Base-by-base conservation (phyloP, 2,113 vertebrate species). In the Ptyas mucosa region DNA sequence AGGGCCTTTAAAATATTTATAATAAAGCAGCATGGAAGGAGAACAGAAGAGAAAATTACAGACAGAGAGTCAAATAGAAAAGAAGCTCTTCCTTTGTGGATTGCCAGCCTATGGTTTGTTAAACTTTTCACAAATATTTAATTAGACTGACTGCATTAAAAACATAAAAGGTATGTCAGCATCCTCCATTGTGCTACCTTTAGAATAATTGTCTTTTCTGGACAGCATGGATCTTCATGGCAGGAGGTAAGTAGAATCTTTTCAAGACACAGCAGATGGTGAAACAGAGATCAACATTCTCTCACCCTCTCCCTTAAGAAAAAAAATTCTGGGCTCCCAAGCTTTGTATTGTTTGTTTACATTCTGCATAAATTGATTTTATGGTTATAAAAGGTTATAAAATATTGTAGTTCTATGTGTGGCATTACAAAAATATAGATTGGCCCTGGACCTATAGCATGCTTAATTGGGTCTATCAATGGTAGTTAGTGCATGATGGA, bases 321-420 rank as follows among this genome's bases (percentile, higher is more conserved):
- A 34, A 81, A 81, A 21, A 7, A 8, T 15, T 10, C 10, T 61
- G 34, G 57, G 11, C 51, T 88, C 26, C 75, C 51, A 55, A n/a
- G 75, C 39, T 3, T 88, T 89, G 75, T 81, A 93, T 93, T 93
- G 8, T 46, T 90, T 94, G 3, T 39, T 87, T 91, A 94, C 90
- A 24, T 15, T 87, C 85, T 90, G 9, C 85, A 24, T 91, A 91
- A 54, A 81, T 94, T 92, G 95, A 85, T 93, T 51, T 9, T 95
- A 94, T 64, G 1, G 11, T 94, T 1, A 93, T 26, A 10, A 69
- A 69, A 69, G 29, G 64, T 34, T 69, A 69, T 18, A 34, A 69
- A 15, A 81, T 81, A 81, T 81, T 81, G 18, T 81, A 81, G 34
- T 18, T 43, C 8, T 81, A 21, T 81, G 34, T 21, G 34, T 43